Base-by-base conservation (phyloP, 1,140 invertebrate species). In the Drosophila leontia region DNA sequence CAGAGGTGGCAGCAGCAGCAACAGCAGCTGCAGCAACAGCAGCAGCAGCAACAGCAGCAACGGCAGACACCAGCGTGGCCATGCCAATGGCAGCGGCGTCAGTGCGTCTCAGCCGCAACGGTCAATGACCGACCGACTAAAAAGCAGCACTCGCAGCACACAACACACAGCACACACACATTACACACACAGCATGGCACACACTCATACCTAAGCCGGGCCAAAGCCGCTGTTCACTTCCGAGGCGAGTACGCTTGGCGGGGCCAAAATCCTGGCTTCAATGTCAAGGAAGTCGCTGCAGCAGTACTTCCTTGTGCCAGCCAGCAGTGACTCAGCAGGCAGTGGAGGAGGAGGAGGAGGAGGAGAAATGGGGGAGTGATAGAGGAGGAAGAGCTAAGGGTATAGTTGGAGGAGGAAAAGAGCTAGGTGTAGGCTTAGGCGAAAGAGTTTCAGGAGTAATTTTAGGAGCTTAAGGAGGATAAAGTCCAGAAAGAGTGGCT, bases 51-150 rank as follows among this genome's bases (percentile, higher is more conserved):
- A n/a, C 62, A 29, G 48, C 78, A 59, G 41, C 59, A 42, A 51
- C 29, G 5, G 58, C 70, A 50, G 39, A 53, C 65, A 55, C 29
- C 29, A 56, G 56, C 55, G 51, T 69, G 80, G 61, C 82, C 78
- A 84, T 85, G 82, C 82, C 82, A 85, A 78, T 86, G 75, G 78
- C 75, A 84, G 78, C 85, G 86, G 86, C 86, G 86, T 82, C 85
- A 90, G 68, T 85, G 81, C 80, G 85, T 90, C 85, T 90, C 86
- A 82, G 86, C 75, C 79, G 85, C 79, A 81, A 85, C 90, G 90
- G 88, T 91, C 88, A 91, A 91, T 91, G 88, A 91, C 88, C 88
- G 90, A 91, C 90, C 88, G 90, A 91, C 88, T 91, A 91, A 91
- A 86, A 82, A 82, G 70, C 79, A 80, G 67, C 82, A 86, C 55